Base-by-base conservation (phyloP, 2,797 vertebrate species). In the Brachymystax lenok region DNA sequence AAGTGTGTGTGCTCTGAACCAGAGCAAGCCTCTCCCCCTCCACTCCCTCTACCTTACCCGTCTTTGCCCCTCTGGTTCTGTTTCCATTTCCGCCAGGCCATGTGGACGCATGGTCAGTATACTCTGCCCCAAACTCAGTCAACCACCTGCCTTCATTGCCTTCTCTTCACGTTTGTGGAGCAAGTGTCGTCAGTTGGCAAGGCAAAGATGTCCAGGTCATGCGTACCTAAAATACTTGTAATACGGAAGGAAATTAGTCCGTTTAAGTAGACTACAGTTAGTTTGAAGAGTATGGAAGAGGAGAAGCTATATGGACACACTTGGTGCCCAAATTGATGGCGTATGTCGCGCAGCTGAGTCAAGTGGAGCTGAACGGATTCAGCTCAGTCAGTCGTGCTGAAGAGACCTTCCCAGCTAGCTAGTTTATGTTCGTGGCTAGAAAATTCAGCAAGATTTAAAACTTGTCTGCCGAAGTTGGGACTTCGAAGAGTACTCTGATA, bases 251-350 rank as follows among this genome's bases (percentile, higher is more conserved):
- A 81, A 85, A 70, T 77, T 83, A 85, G 69, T 83, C 35, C 82
- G 19, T 82, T 73, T 78, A 33, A 75, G 74, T 85, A 79, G 88
- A 85, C 75, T 59, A 77, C 81, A 83, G 73, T 88, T 91, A 86
- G 80, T 79, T 78, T 75, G 67, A 76, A 87, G 71, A 63, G 50
- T 59, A 70, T 74, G 51, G 83, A 73, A 76, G 71, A 84, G 10
- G 40, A 46, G 10, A 46, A 10, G 40, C 40, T 46, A 13, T 13
- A 46, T 12, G 40, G 10, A 46, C 40, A 46, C 40, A 12, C 40
- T 46, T 12, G 40, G 10, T 46, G 10, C 40, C 40, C 40, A 46
- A 46, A 46, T 46, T 13, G 40, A 46, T 46, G 40, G 10, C 40
- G 0, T 46, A 46, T 46, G 40, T 46, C 40, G 10, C 10, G 40